Evolutionary conservation across 2,113 vertebrate genomes (phyloP).

Genomic region (Furnarius figulus): DNA sequence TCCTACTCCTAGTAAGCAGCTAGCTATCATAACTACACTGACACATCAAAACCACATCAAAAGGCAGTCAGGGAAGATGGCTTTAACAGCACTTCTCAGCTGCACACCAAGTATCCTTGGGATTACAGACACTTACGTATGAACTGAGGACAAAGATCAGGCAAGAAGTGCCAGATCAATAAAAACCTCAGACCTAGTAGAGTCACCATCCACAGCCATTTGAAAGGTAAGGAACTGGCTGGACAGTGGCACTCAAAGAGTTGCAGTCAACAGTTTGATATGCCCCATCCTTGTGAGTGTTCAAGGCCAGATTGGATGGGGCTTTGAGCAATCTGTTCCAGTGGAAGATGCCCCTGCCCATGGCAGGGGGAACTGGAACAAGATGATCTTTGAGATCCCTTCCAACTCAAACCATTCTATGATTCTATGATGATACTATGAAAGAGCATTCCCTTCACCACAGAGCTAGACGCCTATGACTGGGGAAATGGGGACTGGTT

Average conservation of each 20-base stretch:
- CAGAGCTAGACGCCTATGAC: background rate
- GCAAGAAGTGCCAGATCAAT: background rate
- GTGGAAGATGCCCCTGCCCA: background rate
- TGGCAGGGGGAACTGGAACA: background rate
- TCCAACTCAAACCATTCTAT: background rate
- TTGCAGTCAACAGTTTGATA: background rate
- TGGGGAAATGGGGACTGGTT: too few species aligned
- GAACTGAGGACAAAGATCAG: background rate
- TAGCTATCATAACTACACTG: background rate
- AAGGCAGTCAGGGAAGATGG: background rate
- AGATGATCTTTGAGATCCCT: background rate
- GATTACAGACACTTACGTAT: background rate
- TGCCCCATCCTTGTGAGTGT: background rate
- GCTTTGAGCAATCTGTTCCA: background rate
- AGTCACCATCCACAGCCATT: background rate
- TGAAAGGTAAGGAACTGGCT: background rate
- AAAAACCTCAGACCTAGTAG: background rate
- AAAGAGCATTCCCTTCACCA: background rate
- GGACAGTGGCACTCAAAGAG: background rate
- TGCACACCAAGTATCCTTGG: background rate
- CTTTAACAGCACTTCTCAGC: background rate
- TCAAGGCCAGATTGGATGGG: background rate
- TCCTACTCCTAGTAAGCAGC: background rate
- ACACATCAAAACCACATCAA: slow-evolving; percentile 32
- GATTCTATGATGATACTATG: background rate